Percentiles rank a stretch among this genome's conserved stretches.
Conservation (phyloP, 2,113 vertebrate genomes). For the Willisornis vidua region DNA sequence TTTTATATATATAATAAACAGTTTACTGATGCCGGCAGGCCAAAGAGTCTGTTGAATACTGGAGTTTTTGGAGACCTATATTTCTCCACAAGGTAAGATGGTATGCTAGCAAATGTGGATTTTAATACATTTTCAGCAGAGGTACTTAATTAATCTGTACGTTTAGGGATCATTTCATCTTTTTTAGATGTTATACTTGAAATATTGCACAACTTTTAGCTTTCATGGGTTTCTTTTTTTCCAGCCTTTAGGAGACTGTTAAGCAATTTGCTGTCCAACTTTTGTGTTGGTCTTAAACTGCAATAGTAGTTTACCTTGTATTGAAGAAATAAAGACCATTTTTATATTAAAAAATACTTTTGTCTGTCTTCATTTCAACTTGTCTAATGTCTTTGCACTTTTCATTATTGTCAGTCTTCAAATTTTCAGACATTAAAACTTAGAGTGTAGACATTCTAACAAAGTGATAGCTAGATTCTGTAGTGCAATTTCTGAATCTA, state of each 20-base stretch:
- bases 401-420: neutral
- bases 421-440: neutral
- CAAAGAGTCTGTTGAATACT: constrained; percentile 74
- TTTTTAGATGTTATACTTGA: constrained; percentile 72
- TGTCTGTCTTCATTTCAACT: constrained; percentile 51
- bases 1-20: constrained; percentile 47
- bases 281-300: constrained; percentile 81
- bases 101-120: constrained; percentile 53
- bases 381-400: neutral
- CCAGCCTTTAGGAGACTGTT: constrained; percentile 82
- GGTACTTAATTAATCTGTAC: constrained; percentile 54
- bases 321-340: constrained; percentile 79
- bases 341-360: constrained; percentile 53
- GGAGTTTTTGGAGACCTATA: constrained; percentile 71
- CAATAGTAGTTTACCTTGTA: constrained; percentile 80
- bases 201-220: constrained; percentile 71
- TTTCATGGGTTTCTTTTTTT: constrained; percentile 72
- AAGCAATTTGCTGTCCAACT: constrained; percentile 79
- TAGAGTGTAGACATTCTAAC: neutral
- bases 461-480: neutral
- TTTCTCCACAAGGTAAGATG: constrained; percentile 80
- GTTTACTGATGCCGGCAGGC: constrained; percentile 68
- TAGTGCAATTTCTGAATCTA: neutral
- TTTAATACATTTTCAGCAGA: constrained; percentile 57
- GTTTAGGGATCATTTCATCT: constrained; percentile 55